Evolutionary conservation across 2,888 invertebrate genomes (phyloP).

Genomic region (Yponomeuta sedellus): DNA sequence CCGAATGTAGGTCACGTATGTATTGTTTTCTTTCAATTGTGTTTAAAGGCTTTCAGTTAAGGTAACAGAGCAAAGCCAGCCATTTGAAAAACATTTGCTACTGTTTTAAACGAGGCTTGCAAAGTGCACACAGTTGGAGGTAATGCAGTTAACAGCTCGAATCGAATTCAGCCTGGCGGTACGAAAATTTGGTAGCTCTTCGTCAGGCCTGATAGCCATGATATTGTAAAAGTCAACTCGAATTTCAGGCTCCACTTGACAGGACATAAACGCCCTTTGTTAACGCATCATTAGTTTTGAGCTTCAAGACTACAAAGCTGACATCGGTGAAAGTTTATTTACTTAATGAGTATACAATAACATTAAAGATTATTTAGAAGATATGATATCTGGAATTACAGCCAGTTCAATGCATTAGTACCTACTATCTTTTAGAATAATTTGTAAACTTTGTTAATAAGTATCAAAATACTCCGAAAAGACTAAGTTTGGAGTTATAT

Average conservation of each 20-base stretch:
- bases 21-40: neutral
- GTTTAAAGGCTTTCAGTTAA: too few relatives aligned
- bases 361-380: too few relatives aligned
- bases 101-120: slow-evolving; percentile 29
- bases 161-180: slow-evolving; percentile 35
- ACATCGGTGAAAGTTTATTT: neutral
- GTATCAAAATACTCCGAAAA: too few relatives aligned
- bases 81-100: neutral
- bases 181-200: slow-evolving; percentile 35
- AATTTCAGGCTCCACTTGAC: slow-evolving; percentile 6
- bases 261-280: neutral
- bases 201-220: slow-evolving; percentile 4
- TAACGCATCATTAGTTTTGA: slow-evolving; percentile 7
- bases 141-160: slow-evolving; percentile 41
- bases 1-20: neutral
- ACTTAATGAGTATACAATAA: too few relatives aligned
- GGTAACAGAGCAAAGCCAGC: too few relatives aligned
- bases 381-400: too few relatives aligned
- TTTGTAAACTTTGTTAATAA: too few relatives aligned
- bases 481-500: too few relatives aligned
- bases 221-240: slow-evolving; percentile 6
- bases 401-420: too few relatives aligned
- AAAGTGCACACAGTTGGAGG: slow-evolving; percentile 31
- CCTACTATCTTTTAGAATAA: too few relatives aligned
- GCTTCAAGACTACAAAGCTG: neutral